phyloP scores from a whole-genome alignment of 2,888 invertebrate species.

The Lasiommata megera region DNA sequence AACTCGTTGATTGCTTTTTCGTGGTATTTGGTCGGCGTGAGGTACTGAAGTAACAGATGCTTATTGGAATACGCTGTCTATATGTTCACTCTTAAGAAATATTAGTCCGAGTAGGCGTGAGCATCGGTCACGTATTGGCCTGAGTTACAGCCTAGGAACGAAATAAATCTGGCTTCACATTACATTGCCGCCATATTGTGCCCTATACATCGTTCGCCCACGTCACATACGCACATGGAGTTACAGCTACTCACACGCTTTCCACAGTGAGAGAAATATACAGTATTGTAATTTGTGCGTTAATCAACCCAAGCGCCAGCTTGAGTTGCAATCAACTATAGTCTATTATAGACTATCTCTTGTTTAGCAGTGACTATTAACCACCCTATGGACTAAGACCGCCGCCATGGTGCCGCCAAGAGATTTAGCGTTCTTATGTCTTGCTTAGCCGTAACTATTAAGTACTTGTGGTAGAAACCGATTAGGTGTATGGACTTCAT shows the following conservation, averaged over 20 bases:
- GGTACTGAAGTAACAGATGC: conserved; percentile 1
- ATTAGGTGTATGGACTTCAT: too few relatives aligned
- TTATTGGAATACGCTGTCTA: conserved; percentile 7
- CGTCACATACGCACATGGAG: conserved; percentile 45
- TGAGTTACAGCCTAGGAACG: conserved; percentile 68
- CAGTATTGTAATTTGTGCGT: too few relatives aligned
- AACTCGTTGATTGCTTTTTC: neutral
- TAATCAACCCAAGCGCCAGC: too few relatives aligned
- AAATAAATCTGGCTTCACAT: conserved; percentile 66
- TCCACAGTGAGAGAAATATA: too few relatives aligned
- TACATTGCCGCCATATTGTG: conserved; percentile 38
- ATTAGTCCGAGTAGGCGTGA: conserved; percentile 59
- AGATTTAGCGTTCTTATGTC: too few relatives aligned
- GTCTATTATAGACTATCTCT: too few relatives aligned
- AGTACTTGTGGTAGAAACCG: too few relatives aligned
- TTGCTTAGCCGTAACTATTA: too few relatives aligned
- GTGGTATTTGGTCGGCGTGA: neutral
- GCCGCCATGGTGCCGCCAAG: too few relatives aligned
- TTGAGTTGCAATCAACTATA: too few relatives aligned
- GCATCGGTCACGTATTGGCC: conserved; percentile 75
- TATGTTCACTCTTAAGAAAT: conserved; percentile 17
- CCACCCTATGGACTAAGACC: too few relatives aligned
- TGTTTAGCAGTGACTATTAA: too few relatives aligned
- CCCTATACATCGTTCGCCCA: conserved; percentile 55
- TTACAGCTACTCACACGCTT: neutral